Evolutionary conservation across 2,113 vertebrate genomes (phyloP).

Genomic region (Mastomys natalensis): DNA sequence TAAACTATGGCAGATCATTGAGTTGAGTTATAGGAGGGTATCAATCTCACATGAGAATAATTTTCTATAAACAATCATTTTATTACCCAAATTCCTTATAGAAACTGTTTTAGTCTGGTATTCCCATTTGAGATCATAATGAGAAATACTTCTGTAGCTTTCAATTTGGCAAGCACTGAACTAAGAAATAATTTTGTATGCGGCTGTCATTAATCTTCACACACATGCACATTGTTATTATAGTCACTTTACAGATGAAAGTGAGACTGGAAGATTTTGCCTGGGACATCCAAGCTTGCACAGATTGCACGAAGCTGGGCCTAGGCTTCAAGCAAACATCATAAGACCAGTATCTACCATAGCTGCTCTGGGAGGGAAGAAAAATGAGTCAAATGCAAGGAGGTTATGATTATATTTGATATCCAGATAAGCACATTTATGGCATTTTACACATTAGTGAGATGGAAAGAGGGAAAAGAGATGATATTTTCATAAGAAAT

Average conservation of each 20-base stretch:
- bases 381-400: neutral
- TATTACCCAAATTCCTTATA: neutral
- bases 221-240: neutral
- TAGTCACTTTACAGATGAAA: neutral
- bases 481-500: neutral
- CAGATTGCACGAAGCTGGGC: neutral
- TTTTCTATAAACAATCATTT: slow-evolving; percentile 12
- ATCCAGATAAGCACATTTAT: neutral
- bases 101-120: neutral
- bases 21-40: neutral
- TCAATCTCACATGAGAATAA: neutral
- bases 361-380: neutral
- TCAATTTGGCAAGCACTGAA: slow-evolving; percentile 24
- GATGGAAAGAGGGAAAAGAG: neutral
- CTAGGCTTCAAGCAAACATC: neutral
- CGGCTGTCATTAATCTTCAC: neutral
- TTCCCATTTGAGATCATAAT: neutral
- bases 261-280: neutral
- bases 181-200: neutral
- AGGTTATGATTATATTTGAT: slow-evolving; percentile 32
- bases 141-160: slow-evolving; percentile 3
- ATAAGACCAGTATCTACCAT: neutral
- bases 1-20: neutral
- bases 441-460: slow-evolving; percentile 34
- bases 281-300: neutral